Evolutionary conservation across 2,797 vertebrate genomes (phyloP), one percentile per base, ranked within the genome.

Genomic region (Prionace glauca): DNA sequence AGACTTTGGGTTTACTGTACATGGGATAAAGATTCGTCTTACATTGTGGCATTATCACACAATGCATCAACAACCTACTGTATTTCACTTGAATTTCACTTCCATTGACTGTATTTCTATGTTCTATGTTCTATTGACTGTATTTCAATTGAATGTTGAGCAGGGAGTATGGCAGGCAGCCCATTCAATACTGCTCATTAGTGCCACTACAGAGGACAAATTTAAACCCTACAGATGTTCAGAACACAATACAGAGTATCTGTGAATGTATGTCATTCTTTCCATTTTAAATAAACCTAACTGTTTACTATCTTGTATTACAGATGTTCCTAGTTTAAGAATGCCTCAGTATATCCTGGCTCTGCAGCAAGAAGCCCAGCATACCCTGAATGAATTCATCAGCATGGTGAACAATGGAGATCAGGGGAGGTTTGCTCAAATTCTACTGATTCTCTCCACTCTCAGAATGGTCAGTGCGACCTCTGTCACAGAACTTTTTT

Each of bases 331-430:
- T 26, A 95, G 84, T 50, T 96, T 97, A 90, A 96, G 95, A 95
- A 96, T 79, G 77, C 96, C 96, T n/a, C 96, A 95, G 8, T 96
- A 96, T 0, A 94, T 97, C 91, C 96, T 97, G 95, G 96, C 50
- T n/a, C 96, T 97, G 95, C 96, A 97, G 93, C 95, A 96, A 88
- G 96, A 97, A 96, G 97, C 96, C 95, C 95, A 96, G 92, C 96
- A 95, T 81, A 96, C 96, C 9, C 95, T 97, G 95, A 96, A 96
- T 95, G 96, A 96, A 16, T 96, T 97, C 94, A 91, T 96, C n/a
- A 96, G 96, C 95, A 96, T 11, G 86, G 45, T 74, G 95, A 96
- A 96, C 87, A 96, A 88, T 0, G 96, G 96, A 79, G 96, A 94
- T 81, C 96, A 90, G 0, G 0, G 50, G 79, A 97, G 97, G 62